Percentiles rank a stretch among this genome's conserved stretches.
phyloP scores from a whole-genome alignment of 2,113 vertebrate genomes.

The Brachyistius frenatus region DNA sequence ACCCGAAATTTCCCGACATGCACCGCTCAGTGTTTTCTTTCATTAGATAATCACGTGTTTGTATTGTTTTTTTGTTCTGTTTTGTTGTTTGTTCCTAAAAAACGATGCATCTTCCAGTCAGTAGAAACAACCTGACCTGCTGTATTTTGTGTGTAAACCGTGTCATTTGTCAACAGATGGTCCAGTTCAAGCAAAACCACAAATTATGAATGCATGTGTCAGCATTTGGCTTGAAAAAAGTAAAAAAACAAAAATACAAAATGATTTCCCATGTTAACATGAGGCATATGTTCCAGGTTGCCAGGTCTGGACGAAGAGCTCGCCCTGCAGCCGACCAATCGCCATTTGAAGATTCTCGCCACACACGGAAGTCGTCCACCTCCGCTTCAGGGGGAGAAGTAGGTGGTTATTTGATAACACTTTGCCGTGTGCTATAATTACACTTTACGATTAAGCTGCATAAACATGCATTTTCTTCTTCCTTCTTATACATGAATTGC shows the following conservation, averaged over 20 bases:
- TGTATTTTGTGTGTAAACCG: background rate
- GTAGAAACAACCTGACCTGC: background rate
- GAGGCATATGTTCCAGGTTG: constrained; percentile 78
- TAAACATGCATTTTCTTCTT: constrained; percentile 61
- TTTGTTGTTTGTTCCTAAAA: too few relatives aligned
- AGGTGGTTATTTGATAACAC: constrained; percentile 9
- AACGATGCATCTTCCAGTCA: too few relatives aligned
- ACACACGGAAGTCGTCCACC: constrained; percentile 80
- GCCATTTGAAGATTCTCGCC: constrained; percentile 80
- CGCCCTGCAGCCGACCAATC: constrained; percentile 82
- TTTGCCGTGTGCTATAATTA: constrained; percentile 7
- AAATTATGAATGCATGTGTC: too few relatives aligned
- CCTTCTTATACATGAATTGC: constrained; percentile 60
- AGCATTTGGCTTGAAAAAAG: too few relatives aligned
- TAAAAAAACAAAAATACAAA: background rate
- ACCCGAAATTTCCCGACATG: background rate
- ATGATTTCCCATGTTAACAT: constrained; percentile 1
- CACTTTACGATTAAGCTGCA: constrained; percentile 17
- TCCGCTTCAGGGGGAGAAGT: constrained; percentile 86
- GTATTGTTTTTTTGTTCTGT: too few relatives aligned
- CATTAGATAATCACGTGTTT: too few relatives aligned
- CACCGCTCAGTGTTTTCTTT: background rate
- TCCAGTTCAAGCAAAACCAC: too few relatives aligned
- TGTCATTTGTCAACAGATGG: background rate
- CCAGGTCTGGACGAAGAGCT: constrained; percentile 90